phyloP scores from a whole-genome alignment of 2,113 vertebrate genomes.

The Proterorhinus semilunaris region DNA sequence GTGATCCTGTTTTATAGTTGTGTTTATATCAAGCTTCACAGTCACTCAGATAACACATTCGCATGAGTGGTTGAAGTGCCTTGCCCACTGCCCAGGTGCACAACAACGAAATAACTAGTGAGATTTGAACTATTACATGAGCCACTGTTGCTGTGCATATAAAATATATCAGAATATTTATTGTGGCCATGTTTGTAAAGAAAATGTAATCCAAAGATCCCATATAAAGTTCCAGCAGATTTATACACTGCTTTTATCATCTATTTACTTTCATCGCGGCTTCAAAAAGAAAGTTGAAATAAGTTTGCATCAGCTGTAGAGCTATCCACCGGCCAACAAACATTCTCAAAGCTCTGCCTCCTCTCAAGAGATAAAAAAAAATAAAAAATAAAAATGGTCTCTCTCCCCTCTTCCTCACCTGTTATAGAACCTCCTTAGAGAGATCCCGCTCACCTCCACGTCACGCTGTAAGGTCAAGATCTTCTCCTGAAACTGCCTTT shows the following conservation, averaged over 20 bases:
- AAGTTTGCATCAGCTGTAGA: constrained; percentile 11
- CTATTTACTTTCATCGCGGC: not conserved
- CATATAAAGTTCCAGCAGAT: constrained; percentile 28
- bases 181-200: not conserved
- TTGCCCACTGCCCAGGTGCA: no score
- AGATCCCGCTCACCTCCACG: constrained; percentile 34
- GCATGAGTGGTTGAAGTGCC: no score
- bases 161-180: not conserved
- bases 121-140: no score
- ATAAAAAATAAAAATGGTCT: not conserved
- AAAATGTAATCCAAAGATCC: constrained; percentile 33
- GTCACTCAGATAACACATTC: no score
- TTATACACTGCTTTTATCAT: not conserved
- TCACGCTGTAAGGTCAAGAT: constrained; percentile 56
- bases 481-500: constrained; percentile 45
- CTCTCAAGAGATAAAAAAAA: constrained; percentile 34
- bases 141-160: not conserved
- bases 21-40: no score
- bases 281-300: constrained; percentile 17
- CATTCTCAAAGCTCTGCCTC: constrained; percentile 40
- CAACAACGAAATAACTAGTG: no score
- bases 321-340: constrained; percentile 38
- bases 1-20: no score
- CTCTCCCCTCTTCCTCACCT: constrained; percentile 23
- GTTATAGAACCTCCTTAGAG: constrained; percentile 48